These are phyloP conservation scores for Caenorhabditis remanei DNA, from an alignment of 1,140 invertebrate species.

Conservation along the genomic window DNA sequence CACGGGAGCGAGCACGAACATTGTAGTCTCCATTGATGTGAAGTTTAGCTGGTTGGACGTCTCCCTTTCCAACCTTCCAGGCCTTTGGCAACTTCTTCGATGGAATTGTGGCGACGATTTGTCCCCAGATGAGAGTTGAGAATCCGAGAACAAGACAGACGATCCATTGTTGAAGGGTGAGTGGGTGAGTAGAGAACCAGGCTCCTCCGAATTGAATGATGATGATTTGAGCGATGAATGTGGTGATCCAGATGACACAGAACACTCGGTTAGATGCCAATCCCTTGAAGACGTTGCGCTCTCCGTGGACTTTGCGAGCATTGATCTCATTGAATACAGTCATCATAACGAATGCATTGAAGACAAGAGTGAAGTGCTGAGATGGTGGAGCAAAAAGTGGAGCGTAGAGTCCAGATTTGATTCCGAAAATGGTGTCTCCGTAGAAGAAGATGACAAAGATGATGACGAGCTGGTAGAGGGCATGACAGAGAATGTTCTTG, in stretches of 20 bases:
- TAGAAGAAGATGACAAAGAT: slow-evolving; percentile 93
- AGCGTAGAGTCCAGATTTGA: slow-evolving; percentile 85
- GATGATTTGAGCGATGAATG: slow-evolving; percentile 91
- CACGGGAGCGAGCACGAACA: slow-evolving; percentile 58
- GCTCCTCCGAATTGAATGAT: slow-evolving; percentile 97
- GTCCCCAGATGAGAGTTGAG: slow-evolving; percentile 95
- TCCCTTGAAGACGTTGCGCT: slow-evolving; percentile 88
- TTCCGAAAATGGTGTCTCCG: slow-evolving; percentile 89
- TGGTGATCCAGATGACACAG: slow-evolving; percentile 96
- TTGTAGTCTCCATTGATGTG: slow-evolving; percentile 65
- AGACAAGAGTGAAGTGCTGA: slow-evolving; percentile 98
- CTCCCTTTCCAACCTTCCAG: slow-evolving; percentile 65
- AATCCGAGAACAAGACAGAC: slow-evolving; percentile 97
- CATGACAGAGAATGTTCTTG: slow-evolving; percentile 98
- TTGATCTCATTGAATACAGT: slow-evolving; percentile 99
- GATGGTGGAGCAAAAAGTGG: slow-evolving; percentile 85
- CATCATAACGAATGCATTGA: slow-evolving; percentile 99
- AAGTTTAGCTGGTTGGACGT: slow-evolving; percentile 58
- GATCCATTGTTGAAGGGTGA: slow-evolving; percentile 94
- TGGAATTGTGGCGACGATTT: slow-evolving; percentile 91
- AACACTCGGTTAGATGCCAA: slow-evolving; percentile 93
- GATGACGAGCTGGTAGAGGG: slow-evolving; percentile 93
- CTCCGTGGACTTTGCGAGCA: slow-evolving; percentile 98
- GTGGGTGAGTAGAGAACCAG: slow-evolving; percentile 92
- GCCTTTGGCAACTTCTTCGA: slow-evolving; percentile 68